phyloP scores from a whole-genome alignment of 2,888 invertebrate genomes.

The Cryptocheilus praepositus region DNA sequence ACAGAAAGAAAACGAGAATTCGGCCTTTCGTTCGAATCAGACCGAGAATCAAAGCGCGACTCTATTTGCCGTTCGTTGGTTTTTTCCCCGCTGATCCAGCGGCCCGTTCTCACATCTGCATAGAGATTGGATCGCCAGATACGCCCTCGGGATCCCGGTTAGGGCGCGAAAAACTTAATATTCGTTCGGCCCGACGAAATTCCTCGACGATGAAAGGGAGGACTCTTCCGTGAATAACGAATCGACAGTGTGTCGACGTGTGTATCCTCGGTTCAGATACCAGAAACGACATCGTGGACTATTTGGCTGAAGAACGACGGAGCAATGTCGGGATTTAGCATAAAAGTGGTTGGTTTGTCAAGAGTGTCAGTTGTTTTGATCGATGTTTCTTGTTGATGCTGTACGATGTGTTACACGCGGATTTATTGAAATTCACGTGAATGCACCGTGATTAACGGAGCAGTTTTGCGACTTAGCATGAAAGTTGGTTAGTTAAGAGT shows the following conservation, averaged over 20 bases:
- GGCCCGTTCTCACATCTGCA: constrained; percentile 56
- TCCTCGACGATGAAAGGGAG: neutral
- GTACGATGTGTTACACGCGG: too few species aligned
- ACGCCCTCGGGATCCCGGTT: constrained; percentile 27
- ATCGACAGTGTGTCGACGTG: neutral
- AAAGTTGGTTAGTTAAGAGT: too few species aligned
- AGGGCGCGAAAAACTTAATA: constrained; percentile 52
- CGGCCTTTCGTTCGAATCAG: constrained; percentile 23
- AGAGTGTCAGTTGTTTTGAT: too few species aligned
- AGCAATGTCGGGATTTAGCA: neutral
- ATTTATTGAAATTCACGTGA: too few species aligned
- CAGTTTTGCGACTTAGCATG: too few species aligned
- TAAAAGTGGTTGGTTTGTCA: too few species aligned
- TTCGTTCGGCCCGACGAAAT: constrained; percentile 23
- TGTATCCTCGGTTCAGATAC: too few species aligned
- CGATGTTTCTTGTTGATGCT: too few species aligned
- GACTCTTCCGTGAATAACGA: constrained; percentile 16
- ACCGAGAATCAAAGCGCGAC: constrained; percentile 22
- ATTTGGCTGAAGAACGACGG: neutral
- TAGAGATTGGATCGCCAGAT: constrained; percentile 58
- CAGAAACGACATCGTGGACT: too few species aligned
- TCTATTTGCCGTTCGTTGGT: constrained; percentile 24
- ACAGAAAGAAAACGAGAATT: constrained; percentile 14
- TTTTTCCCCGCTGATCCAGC: constrained; percentile 39
- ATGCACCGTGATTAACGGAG: too few species aligned